Percentiles rank a stretch among this genome's conserved stretches.
Conservation (phyloP, 1,140 invertebrate species). For the Lepidurus packardi region DNA sequence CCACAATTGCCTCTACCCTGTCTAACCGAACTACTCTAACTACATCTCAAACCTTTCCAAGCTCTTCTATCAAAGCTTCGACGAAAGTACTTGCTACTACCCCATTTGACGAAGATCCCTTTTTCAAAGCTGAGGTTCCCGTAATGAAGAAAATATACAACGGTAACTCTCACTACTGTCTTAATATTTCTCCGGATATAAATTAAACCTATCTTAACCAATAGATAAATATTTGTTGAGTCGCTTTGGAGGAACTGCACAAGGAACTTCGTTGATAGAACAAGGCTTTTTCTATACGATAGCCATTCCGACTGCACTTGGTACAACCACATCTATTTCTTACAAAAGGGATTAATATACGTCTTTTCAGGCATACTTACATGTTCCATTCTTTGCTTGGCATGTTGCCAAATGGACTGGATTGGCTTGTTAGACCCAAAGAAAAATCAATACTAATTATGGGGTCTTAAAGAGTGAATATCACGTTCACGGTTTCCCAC, state of each 20-base stretch:
- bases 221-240: not conserved
- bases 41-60: no score
- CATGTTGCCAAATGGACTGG: not conserved
- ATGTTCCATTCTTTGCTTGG: not conserved
- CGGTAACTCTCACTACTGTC: not conserved
- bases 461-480: not conserved
- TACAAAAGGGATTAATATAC: not conserved
- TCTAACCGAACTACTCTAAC: no score
- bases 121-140: constrained; percentile 3
- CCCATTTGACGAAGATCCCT: not conserved
- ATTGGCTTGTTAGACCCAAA: not conserved
- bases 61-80: no score
- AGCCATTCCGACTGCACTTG: not conserved
- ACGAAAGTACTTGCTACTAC: not conserved
- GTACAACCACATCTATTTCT: not conserved
- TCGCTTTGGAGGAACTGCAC: not conserved
- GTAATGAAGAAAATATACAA: not conserved
- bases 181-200: not conserved
- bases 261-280: not conserved
- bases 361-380: not conserved
- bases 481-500: not conserved
- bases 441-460: not conserved
- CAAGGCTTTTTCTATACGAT: not conserved
- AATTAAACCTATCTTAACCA: not conserved
- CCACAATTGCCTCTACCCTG: no score